Base-by-base conservation (phyloP, 2,113 vertebrate species). In the Chaenocephalus aceratus region DNA sequence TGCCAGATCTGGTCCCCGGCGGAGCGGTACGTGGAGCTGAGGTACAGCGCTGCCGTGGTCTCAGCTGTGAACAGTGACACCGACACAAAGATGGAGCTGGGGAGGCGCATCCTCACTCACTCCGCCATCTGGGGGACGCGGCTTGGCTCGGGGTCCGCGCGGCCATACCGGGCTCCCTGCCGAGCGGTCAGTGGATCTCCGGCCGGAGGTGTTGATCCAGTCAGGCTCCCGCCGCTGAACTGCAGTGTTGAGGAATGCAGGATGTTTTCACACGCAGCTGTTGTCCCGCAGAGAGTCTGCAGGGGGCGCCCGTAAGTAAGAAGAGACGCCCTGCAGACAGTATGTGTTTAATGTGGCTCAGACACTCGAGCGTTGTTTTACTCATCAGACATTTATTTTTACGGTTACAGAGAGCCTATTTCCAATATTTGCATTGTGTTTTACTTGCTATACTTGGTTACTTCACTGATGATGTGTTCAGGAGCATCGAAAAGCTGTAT, bases 1-100 rank as follows among this genome's bases (percentile, higher is more conserved):
- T 97, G 97, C 98, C 98, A 99, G 84, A 97, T 97, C 84, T 93
- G 89, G 91, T 99, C 97, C n/a, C 98, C 97, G 0, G 92, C 96
- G 21, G 96, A 94, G 58, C 92, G 88, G 95, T 99, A 99, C 71
- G 95, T 96, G 83, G 94, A 95, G 95, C 98, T 96, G 91, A 99
- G 95, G 94, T 96, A 97, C 26, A 99, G 90, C 12, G 97, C 97
- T 21, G 94, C 94, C 76, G 84, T 93, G 64, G 96, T 97, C 95
- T 99, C 98, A 84, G 97, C 96, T 83, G 96, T 91, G 88, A 98
- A 99, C 73, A 99, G 96, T 86, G 94, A 94, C 84, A 98, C 95
- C 83, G 97, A 98, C 94, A 97, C 86, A 83, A 99, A 95, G 65
- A 99, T 96, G 1, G 97, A 98, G 84, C 95, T 95, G 72, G 97